A percentile compares a stretch with the other conserved stretches of the same genome.
phyloP scores from a whole-genome alignment of 2,113 vertebrate species.

The Stigmatopora argus region DNA sequence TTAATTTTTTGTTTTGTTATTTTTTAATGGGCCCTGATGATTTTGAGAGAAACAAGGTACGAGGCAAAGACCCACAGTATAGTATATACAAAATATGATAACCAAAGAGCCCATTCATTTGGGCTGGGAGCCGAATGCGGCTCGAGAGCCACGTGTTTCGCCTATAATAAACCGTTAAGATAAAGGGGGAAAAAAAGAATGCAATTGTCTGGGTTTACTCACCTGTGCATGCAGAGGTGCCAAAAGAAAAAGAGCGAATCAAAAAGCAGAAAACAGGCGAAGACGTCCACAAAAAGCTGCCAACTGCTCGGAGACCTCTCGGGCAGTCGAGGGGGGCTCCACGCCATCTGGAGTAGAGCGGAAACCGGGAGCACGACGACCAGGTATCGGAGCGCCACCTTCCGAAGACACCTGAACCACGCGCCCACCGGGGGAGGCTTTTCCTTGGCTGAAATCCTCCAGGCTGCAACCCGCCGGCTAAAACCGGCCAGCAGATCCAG shows the following conservation, averaged over 20 bases:
- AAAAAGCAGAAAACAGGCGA: slow-evolving; percentile 61
- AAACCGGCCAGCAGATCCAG: slow-evolving; percentile 54
- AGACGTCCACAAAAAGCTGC: slow-evolving; percentile 49
- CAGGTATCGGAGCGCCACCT: slow-evolving; percentile 49
- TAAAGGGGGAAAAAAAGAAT: too few species aligned
- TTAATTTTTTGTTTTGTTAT: too few species aligned
- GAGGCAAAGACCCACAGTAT: too few species aligned
- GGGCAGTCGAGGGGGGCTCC: slow-evolving; percentile 17
- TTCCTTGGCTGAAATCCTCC: slow-evolving; percentile 42
- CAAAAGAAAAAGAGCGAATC: slow-evolving; percentile 63
- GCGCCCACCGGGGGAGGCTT: slow-evolving; percentile 14
- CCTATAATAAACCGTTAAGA: too few species aligned
- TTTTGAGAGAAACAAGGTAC: too few species aligned
- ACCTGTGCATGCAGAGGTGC: slow-evolving; percentile 69
- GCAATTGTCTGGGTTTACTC: slow-evolving; percentile 5
- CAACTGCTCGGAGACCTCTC: slow-evolving; percentile 51
- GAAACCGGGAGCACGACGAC: slow-evolving; percentile 50
- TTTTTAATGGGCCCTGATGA: too few species aligned
- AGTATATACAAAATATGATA: too few species aligned
- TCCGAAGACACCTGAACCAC: slow-evolving; percentile 52
- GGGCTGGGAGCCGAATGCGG: too few species aligned
- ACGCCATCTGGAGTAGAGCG: slow-evolving; percentile 37
- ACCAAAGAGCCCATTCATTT: too few species aligned
- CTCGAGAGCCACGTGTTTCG: too few species aligned
- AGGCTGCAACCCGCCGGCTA: slow-evolving; percentile 31